Conservation (phyloP, 2,888 invertebrate genomes). For the Petrolisthes cinctipes region DNA sequence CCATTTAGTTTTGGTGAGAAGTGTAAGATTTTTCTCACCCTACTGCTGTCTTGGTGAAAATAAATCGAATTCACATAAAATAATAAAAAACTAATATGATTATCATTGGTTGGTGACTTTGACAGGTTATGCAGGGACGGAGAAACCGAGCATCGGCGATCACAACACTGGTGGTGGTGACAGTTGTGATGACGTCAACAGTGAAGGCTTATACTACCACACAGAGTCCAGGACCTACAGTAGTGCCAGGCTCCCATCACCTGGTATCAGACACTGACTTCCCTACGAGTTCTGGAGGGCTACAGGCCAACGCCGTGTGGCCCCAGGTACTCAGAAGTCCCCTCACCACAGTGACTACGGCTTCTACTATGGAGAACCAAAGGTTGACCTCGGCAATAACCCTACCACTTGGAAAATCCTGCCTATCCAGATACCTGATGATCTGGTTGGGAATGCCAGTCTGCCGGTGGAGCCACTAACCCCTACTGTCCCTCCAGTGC, state of each 20-base stretch:
- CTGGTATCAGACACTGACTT: conserved; percentile 24
- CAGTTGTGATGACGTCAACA: too few species aligned
- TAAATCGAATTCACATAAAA: too few species aligned
- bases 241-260: conserved; percentile 40
- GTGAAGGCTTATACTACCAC: too few species aligned
- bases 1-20: too few species aligned
- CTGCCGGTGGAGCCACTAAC: not conserved
- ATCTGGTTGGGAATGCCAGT: conserved; percentile 29
- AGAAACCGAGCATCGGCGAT: too few species aligned
- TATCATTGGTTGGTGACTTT: too few species aligned
- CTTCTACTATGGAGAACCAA: conserved; percentile 34
- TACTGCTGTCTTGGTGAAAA: too few species aligned
- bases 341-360: conserved; percentile 17
- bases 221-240: not conserved
- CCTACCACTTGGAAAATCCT: conserved; percentile 32
- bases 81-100: too few species aligned
- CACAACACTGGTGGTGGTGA: too few species aligned
- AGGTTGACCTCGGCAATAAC: not conserved
- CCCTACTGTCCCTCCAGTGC: not conserved
- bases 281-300: conserved; percentile 38
- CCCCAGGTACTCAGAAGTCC: not conserved
- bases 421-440: conserved; percentile 51
- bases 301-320: not conserved
- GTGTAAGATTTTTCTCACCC: too few species aligned
- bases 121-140: too few species aligned